phyloP scores from a whole-genome alignment of 1,140 invertebrate genomes.

The Lasaia peninsularis region DNA sequence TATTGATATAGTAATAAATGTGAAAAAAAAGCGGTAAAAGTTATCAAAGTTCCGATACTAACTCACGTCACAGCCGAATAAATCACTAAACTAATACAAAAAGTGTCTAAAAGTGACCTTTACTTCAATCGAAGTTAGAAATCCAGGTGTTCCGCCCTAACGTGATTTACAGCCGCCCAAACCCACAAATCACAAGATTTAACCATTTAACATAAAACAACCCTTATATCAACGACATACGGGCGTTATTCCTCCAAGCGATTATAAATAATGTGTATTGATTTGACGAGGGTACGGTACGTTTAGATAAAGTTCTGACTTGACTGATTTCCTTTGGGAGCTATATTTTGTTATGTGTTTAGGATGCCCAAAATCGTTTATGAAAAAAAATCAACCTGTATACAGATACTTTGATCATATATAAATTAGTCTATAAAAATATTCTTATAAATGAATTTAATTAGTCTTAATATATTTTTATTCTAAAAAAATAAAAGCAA shows the following conservation, averaged over 20 bases:
- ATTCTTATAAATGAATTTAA: too few relatives aligned
- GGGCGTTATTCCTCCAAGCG: neutral
- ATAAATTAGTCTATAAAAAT: too few relatives aligned
- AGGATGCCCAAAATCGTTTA: neutral
- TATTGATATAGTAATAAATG: neutral
- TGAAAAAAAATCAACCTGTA: neutral
- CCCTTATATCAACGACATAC: neutral
- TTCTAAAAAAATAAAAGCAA: too few relatives aligned
- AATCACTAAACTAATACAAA: conserved; percentile 34
- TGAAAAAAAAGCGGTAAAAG: neutral
- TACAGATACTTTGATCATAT: neutral
- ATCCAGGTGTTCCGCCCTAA: conserved; percentile 22
- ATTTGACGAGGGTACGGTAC: conserved; percentile 10
- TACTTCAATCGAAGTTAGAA: conserved; percentile 24
- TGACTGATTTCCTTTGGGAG: conserved; percentile 2
- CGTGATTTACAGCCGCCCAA: conserved; percentile 23
- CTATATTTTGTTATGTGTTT: neutral
- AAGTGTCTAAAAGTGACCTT: conserved; percentile 30
- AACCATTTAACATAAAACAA: neutral
- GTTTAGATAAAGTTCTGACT: conserved; percentile 8
- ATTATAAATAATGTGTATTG: conserved; percentile 2
- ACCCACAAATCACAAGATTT: conserved; percentile 21
- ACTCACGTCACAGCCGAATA: conserved; percentile 15
- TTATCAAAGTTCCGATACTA: neutral
- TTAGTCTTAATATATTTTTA: too few relatives aligned